Base-by-base conservation (phyloP, 2,888 invertebrate species). In the Conops quadrifasciatus region DNA sequence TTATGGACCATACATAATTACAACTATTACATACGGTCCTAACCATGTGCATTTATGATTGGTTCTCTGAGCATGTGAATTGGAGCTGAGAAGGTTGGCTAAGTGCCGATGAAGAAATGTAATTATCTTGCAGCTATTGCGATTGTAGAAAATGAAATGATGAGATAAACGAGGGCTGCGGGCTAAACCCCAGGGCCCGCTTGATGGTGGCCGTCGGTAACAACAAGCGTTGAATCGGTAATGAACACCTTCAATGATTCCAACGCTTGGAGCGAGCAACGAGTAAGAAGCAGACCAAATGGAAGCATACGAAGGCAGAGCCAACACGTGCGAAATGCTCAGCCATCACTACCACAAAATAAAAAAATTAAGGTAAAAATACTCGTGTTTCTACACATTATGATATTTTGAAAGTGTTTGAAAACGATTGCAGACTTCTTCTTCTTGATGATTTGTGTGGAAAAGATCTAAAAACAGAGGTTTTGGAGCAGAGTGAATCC, bases 1-100 rank as follows among this genome's bases (percentile, higher is more conserved):
- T 83, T 84, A 83, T 83, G 84, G 77, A 78, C 79, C 84, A 78
- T 83, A 79, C 77, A 82, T 83, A 84, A 83, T 83, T 82, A 9
- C 36, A 36, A 7, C 5, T 36, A 79, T 77, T 78, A 75, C 75
- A 72, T 71, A 75, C 75, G 78, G 77, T 69, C 71, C 72, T 65
- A 74, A 77, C 76, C 77, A 78, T 77, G 78, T 73, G 76, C 53
- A 36, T 36, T n/a, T 24, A 24, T 53, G 53, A 36, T 36, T 36
- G 36, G 36, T 36, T 36, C 5, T 9, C 59, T 28, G 28, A 4
- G 59, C 4, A 58, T 2, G 5, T 15, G 58, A 21, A 15, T 24
- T 58, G 13, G 24, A 21, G 24, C 36, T 11, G 21, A 19, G 62
- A 16, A 26, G 28, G 30, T 59, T 30, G 24, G 26, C 21, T 67